Evolutionary conservation across 2,888 invertebrate genomes (phyloP), one percentile per base, ranked within the genome.

Genomic region (Eupithecia exiguata): DNA sequence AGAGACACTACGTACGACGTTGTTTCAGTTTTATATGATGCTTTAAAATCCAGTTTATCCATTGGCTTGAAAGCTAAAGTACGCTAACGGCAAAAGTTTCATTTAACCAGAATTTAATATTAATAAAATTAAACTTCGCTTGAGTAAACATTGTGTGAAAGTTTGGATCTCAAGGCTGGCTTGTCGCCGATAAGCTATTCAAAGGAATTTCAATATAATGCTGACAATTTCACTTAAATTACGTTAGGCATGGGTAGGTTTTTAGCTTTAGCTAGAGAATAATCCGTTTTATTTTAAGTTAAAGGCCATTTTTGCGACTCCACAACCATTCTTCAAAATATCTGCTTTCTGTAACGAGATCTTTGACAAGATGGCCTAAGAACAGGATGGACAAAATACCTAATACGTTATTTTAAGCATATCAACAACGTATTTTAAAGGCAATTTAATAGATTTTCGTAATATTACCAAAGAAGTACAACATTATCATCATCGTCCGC

Each of bases 61-160:
- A 74, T 70, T 66, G 21, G 63, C 63, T 63, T 38, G 63, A 63
- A 63, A 14, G 68, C 66, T 21, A 74, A 71, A 72, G 68, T 67
- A 74, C 68, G 53, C 69, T 58, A 74, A 72, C 40, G 5, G 70
- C 69, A 38, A 58, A 72, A 72, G 75, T 62, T 76, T 71, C 38
- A 66, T 61, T 36, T 61, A 30, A 35, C 46, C 61, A 68, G 68
- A 74, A 74, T 77, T 68, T 40, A 74, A 71, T 75, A 74, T 68
- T 72, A 76, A 75, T 67, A 72, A 67, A 70, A 77, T 72, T 73
- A 63, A 69, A 75, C 71, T 70, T 69, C 66, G 73, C 71, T 70
- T 71, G 65, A 74, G 69, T 74, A 61, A 71, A 71, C 73, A 74
- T 63, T 69, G 70, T 49, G 38, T 49, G 25, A 72, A 73, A 77